A percentile compares a stretch with the other conserved stretches of the same genome.
These are phyloP conservation scores for Leucophenga montana DNA, from an alignment of 2,888 invertebrate species.

Conservation along the genomic window DNA sequence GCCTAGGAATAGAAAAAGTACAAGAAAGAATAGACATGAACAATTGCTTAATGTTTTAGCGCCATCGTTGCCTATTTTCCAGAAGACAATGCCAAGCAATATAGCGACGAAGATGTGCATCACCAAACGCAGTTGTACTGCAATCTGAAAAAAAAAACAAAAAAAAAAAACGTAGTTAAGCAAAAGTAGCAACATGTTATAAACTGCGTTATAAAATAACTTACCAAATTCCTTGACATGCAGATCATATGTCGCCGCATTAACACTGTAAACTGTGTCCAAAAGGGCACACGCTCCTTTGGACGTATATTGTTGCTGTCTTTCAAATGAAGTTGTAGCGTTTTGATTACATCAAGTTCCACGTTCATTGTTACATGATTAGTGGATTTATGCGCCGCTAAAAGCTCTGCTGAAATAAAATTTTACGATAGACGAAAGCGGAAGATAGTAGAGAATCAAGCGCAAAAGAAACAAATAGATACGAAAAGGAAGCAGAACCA, in stretches of 20 bases:
- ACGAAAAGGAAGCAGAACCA: slow-evolving; percentile 21
- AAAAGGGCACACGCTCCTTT: slow-evolving; percentile 67
- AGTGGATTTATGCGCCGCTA: slow-evolving; percentile 14
- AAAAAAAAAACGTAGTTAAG: neutral
- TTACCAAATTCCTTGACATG: slow-evolving; percentile 72
- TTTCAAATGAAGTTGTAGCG: slow-evolving; percentile 6
- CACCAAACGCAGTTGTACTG: slow-evolving; percentile 78
- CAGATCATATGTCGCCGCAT: slow-evolving; percentile 74
- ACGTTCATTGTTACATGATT: slow-evolving; percentile 38
- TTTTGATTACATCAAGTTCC: neutral
- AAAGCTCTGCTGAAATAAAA: slow-evolving; percentile 57
- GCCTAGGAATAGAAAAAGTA: slow-evolving; percentile 94
- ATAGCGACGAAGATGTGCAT: slow-evolving; percentile 87
- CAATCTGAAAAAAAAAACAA: slow-evolving; percentile 50
- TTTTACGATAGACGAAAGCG: slow-evolving; percentile 32
- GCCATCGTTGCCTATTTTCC: slow-evolving; percentile 87
- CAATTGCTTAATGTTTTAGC: slow-evolving; percentile 87
- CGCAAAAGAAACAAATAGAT: slow-evolving; percentile 12
- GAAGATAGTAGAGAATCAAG: slow-evolving; percentile 39
- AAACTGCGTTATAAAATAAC: too few relatives aligned
- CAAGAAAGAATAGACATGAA: slow-evolving; percentile 89
- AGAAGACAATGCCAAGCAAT: slow-evolving; percentile 87
- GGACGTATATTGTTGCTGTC: slow-evolving; percentile 41
- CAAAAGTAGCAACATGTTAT: neutral
- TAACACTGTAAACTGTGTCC: slow-evolving; percentile 74